A percentile compares a stretch with the other conserved stretches of the same genome.
These are phyloP conservation scores for Emydocephalus ijimae DNA, from an alignment of 2,113 vertebrate species.

Conservation along the genomic window DNA sequence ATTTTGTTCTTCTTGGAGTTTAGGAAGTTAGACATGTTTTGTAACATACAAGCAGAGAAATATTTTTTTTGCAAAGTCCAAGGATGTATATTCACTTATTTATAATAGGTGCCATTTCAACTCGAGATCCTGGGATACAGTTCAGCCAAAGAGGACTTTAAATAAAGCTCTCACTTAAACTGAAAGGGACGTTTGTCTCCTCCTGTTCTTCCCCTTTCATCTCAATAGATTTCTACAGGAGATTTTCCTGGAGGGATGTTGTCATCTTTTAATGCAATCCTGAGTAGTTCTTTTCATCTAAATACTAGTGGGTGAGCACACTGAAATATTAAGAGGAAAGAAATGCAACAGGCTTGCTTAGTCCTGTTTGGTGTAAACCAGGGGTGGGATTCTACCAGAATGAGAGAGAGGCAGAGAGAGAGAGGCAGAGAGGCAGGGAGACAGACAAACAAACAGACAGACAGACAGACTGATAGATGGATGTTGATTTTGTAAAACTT, in stretches of 20 bases:
- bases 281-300: not conserved
- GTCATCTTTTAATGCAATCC: not conserved
- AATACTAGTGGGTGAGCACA: not conserved
- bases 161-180: not conserved
- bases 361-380: not conserved
- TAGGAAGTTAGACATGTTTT: not conserved
- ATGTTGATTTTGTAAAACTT: not conserved
- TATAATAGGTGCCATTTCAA: not conserved
- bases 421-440: accelerated
- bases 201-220: not conserved
- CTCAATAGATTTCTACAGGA: not conserved
- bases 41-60: not conserved
- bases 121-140: not conserved
- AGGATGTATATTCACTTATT: not conserved
- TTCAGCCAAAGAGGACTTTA: not conserved
- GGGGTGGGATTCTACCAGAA: no score
- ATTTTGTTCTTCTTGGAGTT: slow-evolving; percentile 24
- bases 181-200: not conserved
- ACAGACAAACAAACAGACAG: no score
- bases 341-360: not conserved
- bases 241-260: not conserved
- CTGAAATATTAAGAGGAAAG: not conserved
- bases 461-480: no score
- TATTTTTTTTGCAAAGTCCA: not conserved
- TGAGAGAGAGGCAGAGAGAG: no score